phyloP scores from a whole-genome alignment of 2,888 invertebrate species.

The Terebella lapidaria region DNA sequence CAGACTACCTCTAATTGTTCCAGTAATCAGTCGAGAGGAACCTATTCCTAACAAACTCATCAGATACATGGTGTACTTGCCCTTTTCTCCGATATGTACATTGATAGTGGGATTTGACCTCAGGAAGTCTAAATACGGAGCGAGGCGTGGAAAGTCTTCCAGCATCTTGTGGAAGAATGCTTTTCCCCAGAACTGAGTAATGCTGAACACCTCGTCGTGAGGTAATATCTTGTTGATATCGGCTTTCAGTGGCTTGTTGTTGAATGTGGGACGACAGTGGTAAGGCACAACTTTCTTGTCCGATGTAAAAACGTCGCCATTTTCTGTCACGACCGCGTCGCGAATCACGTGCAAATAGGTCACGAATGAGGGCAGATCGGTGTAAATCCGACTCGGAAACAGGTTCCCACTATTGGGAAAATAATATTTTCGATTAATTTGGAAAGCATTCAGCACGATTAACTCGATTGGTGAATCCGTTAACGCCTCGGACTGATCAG shows the following conservation, averaged over 20 bases:
- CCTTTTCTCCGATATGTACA: slow-evolving; percentile 20
- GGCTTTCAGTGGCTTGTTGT: slow-evolving; percentile 13
- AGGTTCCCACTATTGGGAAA: slow-evolving; percentile 21
- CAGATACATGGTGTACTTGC: slow-evolving; percentile 11
- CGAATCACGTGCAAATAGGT: slow-evolving; percentile 22
- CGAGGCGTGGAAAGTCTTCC: slow-evolving; percentile 24
- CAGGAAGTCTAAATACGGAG: slow-evolving; percentile 22
- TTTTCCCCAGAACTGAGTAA: slow-evolving; percentile 26
- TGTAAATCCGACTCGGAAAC: slow-evolving; percentile 22
- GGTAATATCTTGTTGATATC: slow-evolving; percentile 8
- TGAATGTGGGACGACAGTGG: slow-evolving; percentile 22
- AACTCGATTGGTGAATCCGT: slow-evolving; percentile 11
- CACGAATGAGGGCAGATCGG: slow-evolving; percentile 12
- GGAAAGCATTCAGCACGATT: slow-evolving; percentile 21
- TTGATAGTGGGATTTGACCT: slow-evolving; percentile 11
- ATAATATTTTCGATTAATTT: slow-evolving; percentile 21
- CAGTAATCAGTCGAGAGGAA: slow-evolving; percentile 18
- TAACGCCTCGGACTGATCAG: not conserved
- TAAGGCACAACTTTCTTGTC: slow-evolving; percentile 23
- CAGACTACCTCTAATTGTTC: slow-evolving; percentile 17
- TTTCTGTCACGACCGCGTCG: slow-evolving; percentile 20
- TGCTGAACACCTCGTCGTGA: slow-evolving; percentile 24
- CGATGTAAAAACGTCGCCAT: slow-evolving; percentile 23
- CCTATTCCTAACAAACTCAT: slow-evolving; percentile 17
- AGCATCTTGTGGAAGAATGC: slow-evolving; percentile 25